A percentile compares a stretch with the other conserved stretches of the same genome.
These are phyloP conservation scores for Elysia crispata DNA, from an alignment of 2,888 invertebrate species.

Conservation along the genomic window DNA sequence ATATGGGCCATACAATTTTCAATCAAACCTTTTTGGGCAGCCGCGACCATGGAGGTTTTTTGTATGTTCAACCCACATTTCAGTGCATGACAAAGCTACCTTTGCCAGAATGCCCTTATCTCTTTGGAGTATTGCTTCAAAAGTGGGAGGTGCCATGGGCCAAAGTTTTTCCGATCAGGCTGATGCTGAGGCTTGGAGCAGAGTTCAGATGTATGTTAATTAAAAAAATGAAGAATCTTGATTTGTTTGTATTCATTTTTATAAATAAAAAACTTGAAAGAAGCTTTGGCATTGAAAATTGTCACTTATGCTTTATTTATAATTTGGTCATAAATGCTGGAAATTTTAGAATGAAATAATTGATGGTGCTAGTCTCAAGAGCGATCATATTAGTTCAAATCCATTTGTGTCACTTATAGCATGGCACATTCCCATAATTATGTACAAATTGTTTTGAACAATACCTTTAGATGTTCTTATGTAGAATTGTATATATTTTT, in stretches of 20 bases:
- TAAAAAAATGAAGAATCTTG: background rate
- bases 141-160: conserved; percentile 91
- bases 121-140: conserved; percentile 88
- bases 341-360: too few relatives aligned
- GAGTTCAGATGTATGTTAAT: conserved; percentile 84
- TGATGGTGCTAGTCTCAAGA: too few relatives aligned
- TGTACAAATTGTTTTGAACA: background rate
- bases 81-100: conserved; percentile 88
- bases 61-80: conserved; percentile 88
- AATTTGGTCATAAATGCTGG: too few relatives aligned
- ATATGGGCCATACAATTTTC: conserved; percentile 84
- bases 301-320: too few relatives aligned
- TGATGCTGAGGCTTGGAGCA: conserved; percentile 88
- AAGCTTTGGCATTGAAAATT: background rate
- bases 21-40: conserved; percentile 78
- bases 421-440: background rate
- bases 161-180: conserved; percentile 84
- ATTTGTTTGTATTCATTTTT: background rate
- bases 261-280: background rate
- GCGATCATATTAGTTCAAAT: too few relatives aligned
- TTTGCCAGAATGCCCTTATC: conserved; percentile 86
- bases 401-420: too few relatives aligned
- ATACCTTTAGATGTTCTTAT: too few relatives aligned
- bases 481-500: too few relatives aligned
- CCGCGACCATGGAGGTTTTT: conserved; percentile 83